Evolutionary conservation across 2,888 invertebrate species (phyloP).

Genomic region (Lumbricus terrestris): DNA sequence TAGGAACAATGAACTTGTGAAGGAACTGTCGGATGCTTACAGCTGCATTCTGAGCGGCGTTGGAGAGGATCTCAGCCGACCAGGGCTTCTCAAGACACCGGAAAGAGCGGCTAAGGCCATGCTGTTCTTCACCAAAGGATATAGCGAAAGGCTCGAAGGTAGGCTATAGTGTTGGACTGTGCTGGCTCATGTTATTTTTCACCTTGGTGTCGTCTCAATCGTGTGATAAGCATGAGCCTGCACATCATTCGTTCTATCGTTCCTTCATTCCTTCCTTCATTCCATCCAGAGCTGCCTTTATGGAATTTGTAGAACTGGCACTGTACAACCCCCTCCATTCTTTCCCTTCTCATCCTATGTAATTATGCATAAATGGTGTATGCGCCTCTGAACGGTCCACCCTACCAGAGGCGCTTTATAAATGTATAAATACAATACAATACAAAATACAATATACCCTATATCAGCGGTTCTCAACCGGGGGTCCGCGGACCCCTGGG

Average conservation of each 20-base stretch:
- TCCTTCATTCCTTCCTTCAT: background rate
- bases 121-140: slow-evolving; percentile 97
- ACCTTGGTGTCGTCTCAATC: background rate
- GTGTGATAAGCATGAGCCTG: background rate
- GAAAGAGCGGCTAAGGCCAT: slow-evolving; percentile 97
- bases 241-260: background rate
- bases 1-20: slow-evolving; percentile 31
- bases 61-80: slow-evolving; percentile 87
- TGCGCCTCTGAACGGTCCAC: too few relatives aligned
- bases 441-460: too few relatives aligned
- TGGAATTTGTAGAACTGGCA: too few relatives aligned
- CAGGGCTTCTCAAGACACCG: slow-evolving; percentile 91
- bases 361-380: too few relatives aligned
- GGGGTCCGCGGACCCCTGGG: too few relatives aligned
- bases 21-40: slow-evolving; percentile 63
- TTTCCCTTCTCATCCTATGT: too few relatives aligned
- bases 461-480: too few relatives aligned
- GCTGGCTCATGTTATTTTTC: background rate
- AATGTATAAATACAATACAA: too few relatives aligned
- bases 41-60: slow-evolving; percentile 77
- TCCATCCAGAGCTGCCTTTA: too few relatives aligned
- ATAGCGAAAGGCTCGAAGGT: slow-evolving; percentile 31
- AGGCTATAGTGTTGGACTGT: too few relatives aligned
- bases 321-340: too few relatives aligned
- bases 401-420: too few relatives aligned